Conservation (phyloP, 1,140 invertebrate species). For the Planococcus citri region DNA sequence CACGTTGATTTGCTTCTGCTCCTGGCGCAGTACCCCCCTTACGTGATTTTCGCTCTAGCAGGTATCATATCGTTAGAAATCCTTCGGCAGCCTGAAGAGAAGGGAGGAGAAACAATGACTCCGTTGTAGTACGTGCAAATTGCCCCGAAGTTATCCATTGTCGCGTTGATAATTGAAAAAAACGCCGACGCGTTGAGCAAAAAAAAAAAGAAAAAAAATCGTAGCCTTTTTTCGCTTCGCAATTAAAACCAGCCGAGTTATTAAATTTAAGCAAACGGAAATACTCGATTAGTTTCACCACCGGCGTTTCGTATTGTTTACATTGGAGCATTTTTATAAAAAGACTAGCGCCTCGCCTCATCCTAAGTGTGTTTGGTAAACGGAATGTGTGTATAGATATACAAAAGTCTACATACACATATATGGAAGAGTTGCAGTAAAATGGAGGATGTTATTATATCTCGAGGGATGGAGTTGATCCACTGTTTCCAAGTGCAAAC, state of each 20-base stretch:
- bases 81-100: too few species aligned
- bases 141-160: too few species aligned
- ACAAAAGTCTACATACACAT: not conserved
- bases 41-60: too few species aligned
- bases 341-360: not conserved
- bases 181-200: too few species aligned
- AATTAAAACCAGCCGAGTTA: not conserved
- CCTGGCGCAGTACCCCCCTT: too few species aligned
- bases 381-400: too few species aligned
- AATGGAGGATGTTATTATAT: conserved; percentile 16
- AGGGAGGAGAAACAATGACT: too few species aligned
- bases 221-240: not conserved
- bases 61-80: too few species aligned
- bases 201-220: not conserved
- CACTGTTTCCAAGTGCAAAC: conserved; percentile 13
- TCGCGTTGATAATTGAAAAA: too few species aligned
- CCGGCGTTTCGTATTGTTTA: not conserved
- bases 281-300: not conserved
- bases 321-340: not conserved
- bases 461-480: conserved; percentile 15
- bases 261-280: not conserved
- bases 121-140: too few species aligned
- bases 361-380: not conserved
- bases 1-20: too few species aligned
- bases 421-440: not conserved